Evolutionary conservation across 2,888 invertebrate genomes (phyloP).

Genomic region (Abrostola tripartita): DNA sequence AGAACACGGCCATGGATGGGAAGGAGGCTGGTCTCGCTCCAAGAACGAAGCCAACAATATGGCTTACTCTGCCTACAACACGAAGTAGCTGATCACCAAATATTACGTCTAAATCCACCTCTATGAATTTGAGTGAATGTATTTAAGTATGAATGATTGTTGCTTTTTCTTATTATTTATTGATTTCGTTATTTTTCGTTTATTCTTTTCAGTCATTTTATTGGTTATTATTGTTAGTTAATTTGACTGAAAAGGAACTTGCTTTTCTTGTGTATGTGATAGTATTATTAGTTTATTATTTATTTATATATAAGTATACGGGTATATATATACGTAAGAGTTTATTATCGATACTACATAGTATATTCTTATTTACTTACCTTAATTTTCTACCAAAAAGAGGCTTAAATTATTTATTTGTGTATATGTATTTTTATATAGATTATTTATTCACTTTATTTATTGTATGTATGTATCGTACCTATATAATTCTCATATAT

Average conservation of each 20-base stretch:
- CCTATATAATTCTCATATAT: constrained; percentile 32
- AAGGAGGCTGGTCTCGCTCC: constrained; percentile 81
- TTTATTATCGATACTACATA: constrained; percentile 21
- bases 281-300: constrained; percentile 55
- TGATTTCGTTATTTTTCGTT: constrained; percentile 45
- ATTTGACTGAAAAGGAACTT: constrained; percentile 79
- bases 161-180: constrained; percentile 8
- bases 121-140: constrained; percentile 57
- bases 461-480: constrained; percentile 20
- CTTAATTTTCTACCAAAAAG: constrained; percentile 24
- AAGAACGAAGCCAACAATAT: constrained; percentile 77
- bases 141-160: constrained; percentile 65
- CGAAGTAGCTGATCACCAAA: constrained; percentile 67
- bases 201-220: constrained; percentile 79
- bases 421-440: constrained; percentile 12
- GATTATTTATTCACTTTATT: constrained; percentile 16
- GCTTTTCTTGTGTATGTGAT: constrained; percentile 56
- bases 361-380: constrained; percentile 18
- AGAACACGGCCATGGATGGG: constrained; percentile 76
- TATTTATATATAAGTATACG: constrained; percentile 38
- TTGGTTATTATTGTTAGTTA: constrained; percentile 56
- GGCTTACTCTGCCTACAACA: constrained; percentile 80
- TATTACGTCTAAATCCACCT: constrained; percentile 44
- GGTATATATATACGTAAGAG: constrained; percentile 32
- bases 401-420: constrained; percentile 9